Percentiles rank a stretch among this genome's conserved stretches.
Conservation (phyloP, 1,140 invertebrate genomes). For the Brachionus asplanchnoidis region DNA sequence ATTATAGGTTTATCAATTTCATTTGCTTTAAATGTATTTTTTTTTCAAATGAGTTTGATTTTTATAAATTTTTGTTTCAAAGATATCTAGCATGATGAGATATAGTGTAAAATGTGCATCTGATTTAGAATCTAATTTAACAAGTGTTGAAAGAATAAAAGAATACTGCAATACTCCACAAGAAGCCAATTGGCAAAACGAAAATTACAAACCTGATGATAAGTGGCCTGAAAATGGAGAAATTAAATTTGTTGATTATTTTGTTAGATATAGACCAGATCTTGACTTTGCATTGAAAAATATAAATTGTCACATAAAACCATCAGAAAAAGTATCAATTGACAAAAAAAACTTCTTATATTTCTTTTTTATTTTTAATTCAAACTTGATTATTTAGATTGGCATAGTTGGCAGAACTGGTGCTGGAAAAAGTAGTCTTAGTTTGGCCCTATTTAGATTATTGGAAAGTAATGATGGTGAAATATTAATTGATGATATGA, state of each 20-base stretch:
- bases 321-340: conserved; percentile 56
- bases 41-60: too few species aligned
- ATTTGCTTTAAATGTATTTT: conserved; percentile 58
- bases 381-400: conserved; percentile 51
- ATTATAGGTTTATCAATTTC: conserved; percentile 60
- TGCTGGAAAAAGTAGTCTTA: conserved; percentile 81
- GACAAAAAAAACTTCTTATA: too few species aligned
- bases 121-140: conserved; percentile 93
- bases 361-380: too few species aligned
- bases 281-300: conserved; percentile 49
- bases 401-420: conserved; percentile 77
- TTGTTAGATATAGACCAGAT: conserved; percentile 47
- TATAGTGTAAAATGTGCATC: conserved; percentile 93
- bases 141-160: conserved; percentile 94
- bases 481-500: conserved; percentile 66
- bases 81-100: conserved; percentile 82
- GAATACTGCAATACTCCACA: conserved; percentile 79
- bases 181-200: conserved; percentile 51
- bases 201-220: conserved; percentile 48
- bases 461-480: conserved; percentile 57
- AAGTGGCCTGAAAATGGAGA: conserved; percentile 62
- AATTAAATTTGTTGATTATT: conserved; percentile 59
- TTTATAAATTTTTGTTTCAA: too few species aligned
- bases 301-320: conserved; percentile 46
- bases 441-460: conserved; percentile 59